phyloP scores from a whole-genome alignment of 2,888 invertebrate species.

The Julus scanicus region DNA sequence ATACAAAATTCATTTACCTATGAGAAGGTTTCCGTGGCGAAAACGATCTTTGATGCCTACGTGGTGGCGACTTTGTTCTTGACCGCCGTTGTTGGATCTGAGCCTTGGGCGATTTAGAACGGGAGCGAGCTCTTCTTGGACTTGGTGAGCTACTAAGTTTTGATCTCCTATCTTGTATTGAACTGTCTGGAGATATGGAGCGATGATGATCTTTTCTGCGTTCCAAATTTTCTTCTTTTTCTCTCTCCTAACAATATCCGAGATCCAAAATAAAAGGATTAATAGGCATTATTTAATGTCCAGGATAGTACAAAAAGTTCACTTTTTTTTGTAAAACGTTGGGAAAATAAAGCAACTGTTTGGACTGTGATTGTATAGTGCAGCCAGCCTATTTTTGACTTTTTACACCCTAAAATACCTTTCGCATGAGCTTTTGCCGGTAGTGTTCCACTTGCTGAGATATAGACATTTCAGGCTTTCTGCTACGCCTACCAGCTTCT shows the following conservation, averaged over 20 bases:
- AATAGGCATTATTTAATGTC: neutral
- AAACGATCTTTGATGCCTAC: slow-evolving; percentile 55
- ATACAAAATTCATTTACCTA: slow-evolving; percentile 54
- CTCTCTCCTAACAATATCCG: slow-evolving; percentile 50
- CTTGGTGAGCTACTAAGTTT: slow-evolving; percentile 57
- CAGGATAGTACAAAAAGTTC: neutral
- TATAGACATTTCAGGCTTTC: slow-evolving; percentile 80
- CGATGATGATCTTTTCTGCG: slow-evolving; percentile 50
- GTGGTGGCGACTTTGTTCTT: slow-evolving; percentile 54
- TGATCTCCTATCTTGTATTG: slow-evolving; percentile 53
- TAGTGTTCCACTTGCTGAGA: slow-evolving; percentile 89
- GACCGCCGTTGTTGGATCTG: neutral
- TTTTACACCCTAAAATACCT: slow-evolving; percentile 69
- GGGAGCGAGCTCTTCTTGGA: slow-evolving; percentile 55
- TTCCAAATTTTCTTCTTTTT: slow-evolving; percentile 54
- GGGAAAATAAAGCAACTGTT: no score
- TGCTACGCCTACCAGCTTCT: slow-evolving; percentile 81
- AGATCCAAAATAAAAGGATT: neutral
- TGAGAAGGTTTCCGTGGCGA: slow-evolving; percentile 59
- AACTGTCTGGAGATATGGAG: slow-evolving; percentile 55
- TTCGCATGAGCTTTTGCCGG: slow-evolving; percentile 85
- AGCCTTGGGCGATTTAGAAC: slow-evolving; percentile 56
- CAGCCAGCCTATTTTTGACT: no score
- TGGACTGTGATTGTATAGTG: no score
- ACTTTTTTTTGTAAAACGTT: no score